Evolutionary conservation across 2,113 vertebrate genomes (phyloP), one percentile per base, ranked within the genome.

Genomic region (Falcunculus frontatus): DNA sequence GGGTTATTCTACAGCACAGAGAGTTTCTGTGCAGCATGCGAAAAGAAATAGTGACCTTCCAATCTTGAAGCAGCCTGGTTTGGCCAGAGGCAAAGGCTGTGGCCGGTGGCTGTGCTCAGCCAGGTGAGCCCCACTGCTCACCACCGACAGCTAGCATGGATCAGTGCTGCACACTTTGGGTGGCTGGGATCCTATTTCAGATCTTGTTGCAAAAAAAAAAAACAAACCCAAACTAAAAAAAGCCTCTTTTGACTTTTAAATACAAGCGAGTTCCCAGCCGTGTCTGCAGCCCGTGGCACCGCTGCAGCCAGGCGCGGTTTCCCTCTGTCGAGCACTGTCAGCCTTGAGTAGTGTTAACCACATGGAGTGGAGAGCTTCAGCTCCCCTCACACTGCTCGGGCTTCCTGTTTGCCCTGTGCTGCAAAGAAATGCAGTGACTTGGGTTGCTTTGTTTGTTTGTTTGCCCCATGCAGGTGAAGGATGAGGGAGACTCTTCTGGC

Each of bases 371-470:
- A 93, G 47, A 85, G 78, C n/a, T 68, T 27, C 67, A 26, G 0
- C 67, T 79, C 93, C 84, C 85, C 85, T 20, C 89, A 41, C 20
- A 2, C 84, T 74, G 83, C 81, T 69, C 23, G 4, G 68, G 72
- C 87, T 97, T 97, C 97, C 97, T 97, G 95, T 95, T 84, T 90
- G 68, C 70, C 84, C 83, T 41, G 42, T 56, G 95, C 80, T 23
- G 35, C 67, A 75, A 56, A 32, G 44, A 77, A 33, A 25, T 23
- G 83, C 25, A 60, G 91, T 4, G 3, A 9, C 47, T 19, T 52
- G 62, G 33, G 44, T 13, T 30, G 8, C 15, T 49, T 50, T 35
- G 47, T 73, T 49, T 65, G 49, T 85, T 57, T 70, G 49, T 91
- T 50, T 76, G 60, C 9, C 29, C 44, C 2, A 0, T 23, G 39